Percentiles rank a stretch among this genome's conserved stretches.
phyloP scores from a whole-genome alignment of 2,113 vertebrate species.

The Nyctibius bracteatus region DNA sequence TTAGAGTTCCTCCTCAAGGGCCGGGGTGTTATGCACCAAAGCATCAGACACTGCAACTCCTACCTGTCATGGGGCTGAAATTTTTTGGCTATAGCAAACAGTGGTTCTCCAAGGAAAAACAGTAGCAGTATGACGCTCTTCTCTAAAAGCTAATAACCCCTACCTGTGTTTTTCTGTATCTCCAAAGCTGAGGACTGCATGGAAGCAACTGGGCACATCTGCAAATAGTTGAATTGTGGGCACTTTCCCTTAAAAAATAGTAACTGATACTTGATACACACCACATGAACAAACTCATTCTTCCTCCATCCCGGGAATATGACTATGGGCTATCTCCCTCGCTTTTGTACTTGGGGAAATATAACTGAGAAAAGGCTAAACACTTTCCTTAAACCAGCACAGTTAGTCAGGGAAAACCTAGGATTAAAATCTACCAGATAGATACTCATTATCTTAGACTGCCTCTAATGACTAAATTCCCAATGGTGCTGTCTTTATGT shows the following conservation, averaged over 20 bases:
- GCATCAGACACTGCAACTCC: not conserved
- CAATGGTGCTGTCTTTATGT: not conserved
- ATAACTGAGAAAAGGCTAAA: not conserved
- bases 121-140: not conserved
- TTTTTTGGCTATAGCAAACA: not conserved
- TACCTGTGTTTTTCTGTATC: not conserved
- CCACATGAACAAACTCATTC: not conserved
- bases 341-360: not conserved
- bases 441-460: not conserved
- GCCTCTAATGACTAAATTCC: not conserved
- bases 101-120: not conserved
- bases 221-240: not conserved
- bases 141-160: not conserved
- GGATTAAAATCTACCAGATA: not conserved
- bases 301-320: not conserved
- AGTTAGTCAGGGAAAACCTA: not conserved
- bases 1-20: not conserved
- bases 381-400: not conserved
- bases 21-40: not conserved
- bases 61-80: not conserved
- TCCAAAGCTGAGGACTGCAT: not conserved
- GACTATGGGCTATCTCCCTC: accelerated
- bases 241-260: not conserved
- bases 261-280: not conserved
- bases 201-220: not conserved